A percentile compares a stretch with the other conserved stretches of the same genome.
Evolutionary conservation across 2,888 invertebrate genomes (phyloP).

Genomic region (Coremacera marginata): DNA sequence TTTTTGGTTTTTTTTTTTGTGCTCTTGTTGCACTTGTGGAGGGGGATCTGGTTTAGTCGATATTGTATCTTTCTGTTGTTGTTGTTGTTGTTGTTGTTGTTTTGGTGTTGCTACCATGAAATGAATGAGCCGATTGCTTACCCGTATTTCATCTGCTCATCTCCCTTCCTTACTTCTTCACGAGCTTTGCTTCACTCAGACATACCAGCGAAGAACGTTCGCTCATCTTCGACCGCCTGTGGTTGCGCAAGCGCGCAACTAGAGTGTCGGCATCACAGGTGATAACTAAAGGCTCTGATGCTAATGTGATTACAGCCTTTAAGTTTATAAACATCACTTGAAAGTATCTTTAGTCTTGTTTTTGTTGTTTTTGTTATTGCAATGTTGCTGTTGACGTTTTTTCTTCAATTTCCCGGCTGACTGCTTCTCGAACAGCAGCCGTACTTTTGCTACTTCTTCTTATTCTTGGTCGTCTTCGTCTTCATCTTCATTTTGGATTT

Average conservation of each 20-base stretch:
- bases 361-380: constrained; percentile 46
- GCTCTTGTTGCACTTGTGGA: not conserved
- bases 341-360: constrained; percentile 39
- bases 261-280: constrained; percentile 61
- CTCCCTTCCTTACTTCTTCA: not conserved
- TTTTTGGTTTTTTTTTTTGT: constrained; percentile 2
- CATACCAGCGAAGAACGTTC: not conserved
- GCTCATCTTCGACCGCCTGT: constrained; percentile 28
- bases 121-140: not conserved
- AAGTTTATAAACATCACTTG: constrained; percentile 68
- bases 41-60: constrained; percentile 20
- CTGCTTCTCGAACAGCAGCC: not conserved
- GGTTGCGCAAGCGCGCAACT: constrained; percentile 17
- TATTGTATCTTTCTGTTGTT: not conserved
- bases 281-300: constrained; percentile 66
- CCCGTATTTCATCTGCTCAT: not conserved
- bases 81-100: not conserved
- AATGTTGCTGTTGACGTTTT: constrained; percentile 27
- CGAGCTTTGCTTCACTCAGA: not conserved
- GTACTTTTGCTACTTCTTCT: not conserved
- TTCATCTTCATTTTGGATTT: not conserved
- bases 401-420: constrained; percentile 13
- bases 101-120: not conserved
- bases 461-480: not conserved
- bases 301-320: constrained; percentile 71